Conservation (phyloP, 2,113 vertebrate genomes). For the Irena cyanogastra region DNA sequence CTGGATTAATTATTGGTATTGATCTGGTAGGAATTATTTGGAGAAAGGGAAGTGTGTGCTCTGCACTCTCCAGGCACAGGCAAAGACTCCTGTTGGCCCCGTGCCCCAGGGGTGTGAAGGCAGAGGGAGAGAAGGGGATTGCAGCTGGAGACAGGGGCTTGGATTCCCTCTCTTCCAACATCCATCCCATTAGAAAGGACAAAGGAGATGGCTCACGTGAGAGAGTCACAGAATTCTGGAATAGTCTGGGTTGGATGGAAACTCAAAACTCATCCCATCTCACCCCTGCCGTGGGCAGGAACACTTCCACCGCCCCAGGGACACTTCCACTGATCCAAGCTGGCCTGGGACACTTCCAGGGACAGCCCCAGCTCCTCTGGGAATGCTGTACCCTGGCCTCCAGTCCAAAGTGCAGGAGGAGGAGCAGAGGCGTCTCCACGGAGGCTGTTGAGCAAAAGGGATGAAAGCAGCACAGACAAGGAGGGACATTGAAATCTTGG, state of each 20-base stretch:
- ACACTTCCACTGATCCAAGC: not conserved
- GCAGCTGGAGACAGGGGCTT: not conserved
- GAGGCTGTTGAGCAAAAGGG: not conserved
- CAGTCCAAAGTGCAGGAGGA: not conserved
- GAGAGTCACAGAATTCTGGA: not conserved
- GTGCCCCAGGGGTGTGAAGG: not conserved
- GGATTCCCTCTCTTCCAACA: not conserved
- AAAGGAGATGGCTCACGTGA: not conserved
- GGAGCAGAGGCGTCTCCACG: rapidly evolving
- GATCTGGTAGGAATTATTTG: not conserved
- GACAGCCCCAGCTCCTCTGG: not conserved
- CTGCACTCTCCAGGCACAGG: not conserved
- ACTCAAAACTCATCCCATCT: too few relatives aligned
- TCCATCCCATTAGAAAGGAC: not conserved
- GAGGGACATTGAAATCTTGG: not conserved
- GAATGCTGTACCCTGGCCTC: not conserved
- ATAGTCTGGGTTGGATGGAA: not conserved
- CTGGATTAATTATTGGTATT: not conserved
- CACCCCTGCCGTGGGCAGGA: not conserved
- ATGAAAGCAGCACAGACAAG: not conserved
- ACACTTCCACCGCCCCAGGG: not conserved
- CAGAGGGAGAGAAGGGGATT: not conserved
- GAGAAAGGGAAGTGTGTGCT: not conserved
- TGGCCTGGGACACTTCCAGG: not conserved
- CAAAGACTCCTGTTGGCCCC: not conserved